A percentile compares a stretch with the other conserved stretches of the same genome.
Conservation (phyloP, 2,888 invertebrate genomes). For the Therioaphis trifolii region DNA sequence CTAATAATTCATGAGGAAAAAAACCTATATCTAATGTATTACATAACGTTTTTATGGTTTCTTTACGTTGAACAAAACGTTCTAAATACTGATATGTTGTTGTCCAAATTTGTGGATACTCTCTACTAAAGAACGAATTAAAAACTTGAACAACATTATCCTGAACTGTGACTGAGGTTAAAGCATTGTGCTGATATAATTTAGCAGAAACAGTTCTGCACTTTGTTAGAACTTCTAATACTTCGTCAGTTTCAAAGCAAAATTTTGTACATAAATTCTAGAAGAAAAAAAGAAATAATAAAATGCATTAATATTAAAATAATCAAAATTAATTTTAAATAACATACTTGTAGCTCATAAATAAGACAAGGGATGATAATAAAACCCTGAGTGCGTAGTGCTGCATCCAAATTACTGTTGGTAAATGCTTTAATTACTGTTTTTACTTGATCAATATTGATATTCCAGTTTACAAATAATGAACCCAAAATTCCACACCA, state of each 20-base stretch:
- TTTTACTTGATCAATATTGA: constrained; percentile 69
- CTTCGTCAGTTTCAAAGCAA: constrained; percentile 69
- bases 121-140: constrained; percentile 65
- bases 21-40: constrained; percentile 68
- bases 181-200: constrained; percentile 55
- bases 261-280: constrained; percentile 68
- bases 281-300: constrained; percentile 29
- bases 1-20: constrained; percentile 68
- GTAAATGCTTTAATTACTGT: constrained; percentile 69
- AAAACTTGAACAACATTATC: constrained; percentile 65
- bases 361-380: constrained; percentile 70
- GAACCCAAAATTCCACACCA: constrained; percentile 69
- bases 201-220: constrained; percentile 67
- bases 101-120: constrained; percentile 69
- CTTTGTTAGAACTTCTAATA: constrained; percentile 69
- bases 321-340: constrained; percentile 1
- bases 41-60: constrained; percentile 68
- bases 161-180: constrained; percentile 49
- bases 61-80: constrained; percentile 68
- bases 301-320: background rate
- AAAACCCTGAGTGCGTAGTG: constrained; percentile 68
- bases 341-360: constrained; percentile 69
- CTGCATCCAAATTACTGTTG: constrained; percentile 68
- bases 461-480: constrained; percentile 69
- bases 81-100: constrained; percentile 71